Conservation (phyloP, 2,113 vertebrate species). For the Taurulus bubalis region DNA sequence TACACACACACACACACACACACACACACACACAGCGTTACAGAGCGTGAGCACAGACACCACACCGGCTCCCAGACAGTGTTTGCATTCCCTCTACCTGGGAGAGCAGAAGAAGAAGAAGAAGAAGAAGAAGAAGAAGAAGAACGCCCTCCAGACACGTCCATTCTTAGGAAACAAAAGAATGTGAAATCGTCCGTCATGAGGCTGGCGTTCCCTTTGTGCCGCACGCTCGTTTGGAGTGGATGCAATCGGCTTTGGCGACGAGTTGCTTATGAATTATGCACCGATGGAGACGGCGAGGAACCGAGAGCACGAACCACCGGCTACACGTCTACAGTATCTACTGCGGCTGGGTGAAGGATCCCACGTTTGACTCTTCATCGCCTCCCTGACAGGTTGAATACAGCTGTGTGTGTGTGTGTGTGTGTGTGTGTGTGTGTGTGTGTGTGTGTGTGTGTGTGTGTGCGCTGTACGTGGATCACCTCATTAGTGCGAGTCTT, state of each 20-base stretch:
- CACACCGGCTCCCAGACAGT: constrained; percentile 57
- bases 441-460: too few species aligned
- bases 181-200: constrained; percentile 52
- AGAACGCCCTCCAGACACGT: constrained; percentile 65
- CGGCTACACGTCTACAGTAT: too few species aligned
- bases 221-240: constrained; percentile 58
- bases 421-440: too few species aligned
- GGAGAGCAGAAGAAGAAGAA: constrained; percentile 51
- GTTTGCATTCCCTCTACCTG: constrained; percentile 72
- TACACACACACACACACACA: constrained; percentile 35
- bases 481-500: too few species aligned
- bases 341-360: too few species aligned
- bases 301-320: constrained; percentile 32
- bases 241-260: constrained; percentile 61
- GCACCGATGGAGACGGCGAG: constrained; percentile 53
- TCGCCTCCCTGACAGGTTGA: constrained; percentile 24
- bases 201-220: constrained; percentile 65
- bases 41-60: constrained; percentile 43
- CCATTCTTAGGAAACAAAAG: constrained; percentile 65
- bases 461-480: too few species aligned
- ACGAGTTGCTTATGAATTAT: constrained; percentile 72
- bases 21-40: constrained; percentile 46
- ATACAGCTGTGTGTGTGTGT: too few species aligned
- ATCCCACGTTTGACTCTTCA: constrained; percentile 22
- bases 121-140: constrained; percentile 34